phyloP scores from a whole-genome alignment of 2,113 vertebrate genomes.

The Aegotheles bennettii region DNA sequence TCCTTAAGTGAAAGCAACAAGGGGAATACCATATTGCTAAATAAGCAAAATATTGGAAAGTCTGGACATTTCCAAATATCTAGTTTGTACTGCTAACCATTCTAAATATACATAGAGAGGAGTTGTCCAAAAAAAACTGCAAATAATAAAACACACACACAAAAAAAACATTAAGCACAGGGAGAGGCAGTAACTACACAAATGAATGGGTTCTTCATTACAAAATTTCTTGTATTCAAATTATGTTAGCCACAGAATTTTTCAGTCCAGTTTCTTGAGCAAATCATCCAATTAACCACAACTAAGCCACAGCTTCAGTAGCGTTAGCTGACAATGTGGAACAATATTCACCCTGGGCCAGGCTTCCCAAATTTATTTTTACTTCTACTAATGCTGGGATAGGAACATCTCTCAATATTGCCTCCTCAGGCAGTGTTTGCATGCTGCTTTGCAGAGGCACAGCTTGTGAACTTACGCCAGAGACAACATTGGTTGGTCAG shows the following conservation, averaged over 20 bases:
- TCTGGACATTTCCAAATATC: neutral
- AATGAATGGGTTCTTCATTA: neutral
- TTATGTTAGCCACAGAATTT: neutral
- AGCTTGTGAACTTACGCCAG: neutral
- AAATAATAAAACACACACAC: neutral
- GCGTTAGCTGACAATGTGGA: neutral
- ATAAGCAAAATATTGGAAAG: neutral
- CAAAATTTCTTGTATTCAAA: neutral
- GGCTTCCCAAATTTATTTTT: neutral
- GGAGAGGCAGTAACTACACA: neutral
- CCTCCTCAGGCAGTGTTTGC: neutral
- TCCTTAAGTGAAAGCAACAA: neutral
- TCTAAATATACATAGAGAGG: neutral
- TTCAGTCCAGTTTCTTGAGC: neutral
- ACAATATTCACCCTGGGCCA: neutral
- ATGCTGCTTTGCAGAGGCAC: neutral
- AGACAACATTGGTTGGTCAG: neutral
- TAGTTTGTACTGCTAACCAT: neutral
- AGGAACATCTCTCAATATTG: neutral
- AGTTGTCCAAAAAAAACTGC: neutral
- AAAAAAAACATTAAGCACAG: neutral
- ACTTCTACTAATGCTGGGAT: neutral
- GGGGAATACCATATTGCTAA: conserved; percentile 7
- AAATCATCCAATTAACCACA: neutral
- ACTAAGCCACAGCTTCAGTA: neutral